Evolutionary conservation across 2,797 vertebrate genomes (phyloP).

Genomic region (Lindbergichthys nudifrons): DNA sequence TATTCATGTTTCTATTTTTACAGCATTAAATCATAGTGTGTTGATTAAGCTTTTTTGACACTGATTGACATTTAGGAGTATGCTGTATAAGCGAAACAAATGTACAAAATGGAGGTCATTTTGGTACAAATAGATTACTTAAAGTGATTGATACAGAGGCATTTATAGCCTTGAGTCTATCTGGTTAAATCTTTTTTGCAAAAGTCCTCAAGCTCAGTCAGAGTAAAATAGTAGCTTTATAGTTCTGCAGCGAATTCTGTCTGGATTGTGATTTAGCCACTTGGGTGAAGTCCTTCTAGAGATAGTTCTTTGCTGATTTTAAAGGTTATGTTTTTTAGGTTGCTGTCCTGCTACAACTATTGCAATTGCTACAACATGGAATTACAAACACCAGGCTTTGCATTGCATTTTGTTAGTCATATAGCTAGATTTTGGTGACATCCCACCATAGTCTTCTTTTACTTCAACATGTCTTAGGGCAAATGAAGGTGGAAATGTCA

Average conservation of each 20-base stretch:
- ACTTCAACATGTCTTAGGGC: conserved; percentile 6
- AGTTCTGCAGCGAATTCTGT: neutral
- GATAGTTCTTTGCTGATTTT: neutral
- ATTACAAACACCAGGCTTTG: neutral
- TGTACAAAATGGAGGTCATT: neutral
- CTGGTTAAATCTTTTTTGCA: neutral
- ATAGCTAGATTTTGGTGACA: neutral
- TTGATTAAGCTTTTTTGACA: conserved; percentile 46
- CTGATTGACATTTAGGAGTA: conserved; percentile 20
- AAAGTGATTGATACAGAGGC: neutral
- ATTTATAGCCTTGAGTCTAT: neutral
- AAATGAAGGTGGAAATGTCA: conserved; percentile 6
- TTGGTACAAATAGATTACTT: neutral
- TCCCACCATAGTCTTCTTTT: neutral
- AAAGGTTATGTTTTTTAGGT: too few species aligned
- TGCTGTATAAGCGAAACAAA: conserved; percentile 14
- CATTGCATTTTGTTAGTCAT: neutral
- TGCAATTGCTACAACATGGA: too few species aligned
- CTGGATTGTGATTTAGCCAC: neutral
- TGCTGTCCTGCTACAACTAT: neutral
- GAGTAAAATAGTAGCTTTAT: conserved; percentile 1
- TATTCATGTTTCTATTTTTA: conserved; percentile 21
- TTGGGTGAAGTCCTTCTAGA: neutral
- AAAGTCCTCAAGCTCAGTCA: neutral
- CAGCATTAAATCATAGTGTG: conserved; percentile 20